Evolutionary conservation across 1,140 invertebrate genomes (phyloP), one percentile per base, ranked within the genome.

Genomic region (Drosophila triauraria): DNA sequence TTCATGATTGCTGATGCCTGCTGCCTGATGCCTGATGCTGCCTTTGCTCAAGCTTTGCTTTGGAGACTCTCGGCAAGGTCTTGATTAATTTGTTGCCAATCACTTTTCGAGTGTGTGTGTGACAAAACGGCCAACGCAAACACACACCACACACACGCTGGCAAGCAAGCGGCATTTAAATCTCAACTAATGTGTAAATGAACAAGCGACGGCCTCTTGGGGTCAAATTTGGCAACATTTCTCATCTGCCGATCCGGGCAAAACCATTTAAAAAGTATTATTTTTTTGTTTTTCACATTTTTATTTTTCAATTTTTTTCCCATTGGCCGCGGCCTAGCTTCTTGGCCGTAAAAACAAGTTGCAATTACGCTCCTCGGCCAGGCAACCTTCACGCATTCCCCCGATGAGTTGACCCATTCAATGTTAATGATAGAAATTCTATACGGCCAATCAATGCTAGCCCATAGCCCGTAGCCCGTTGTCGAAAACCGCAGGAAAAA

Each of bases 71-170:
- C 50, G 68, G 81, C 85, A 90, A 90, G 85, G 85, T 90, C 85
- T 90, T 90, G 85, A 90, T 90, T 90, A 90, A 90, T 90, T 91
- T 90, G 85, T 90, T 90, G 85, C 85, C 85, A 90, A 90, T 90
- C 85, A 90, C 85, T 90, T 90, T 90, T 90, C 65, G 78, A 88
- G 70, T 59, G 72, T 57, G 54, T 57, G 74, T 84, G 61, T 57
- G 84, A 88, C 84, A 88, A 88, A 87, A 83, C 35, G 53, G 83
- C 84, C 72, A 77, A 72, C 54, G 75, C 54, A 57, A 77, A 60
- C 61, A 75, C 62, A 63, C 46, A 51, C 38, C 51, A 78, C 54
- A 65, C 75, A 58, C 72, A 65, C 65, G 76, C n/a, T 27, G 25
- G 12, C 40, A 12, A 23, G n/a, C 57, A 38, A 54, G 51, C 42